Percentiles rank a stretch among this genome's conserved stretches.
Conservation (phyloP, 2,797 vertebrate species). For the Lagodon rhomboides region DNA sequence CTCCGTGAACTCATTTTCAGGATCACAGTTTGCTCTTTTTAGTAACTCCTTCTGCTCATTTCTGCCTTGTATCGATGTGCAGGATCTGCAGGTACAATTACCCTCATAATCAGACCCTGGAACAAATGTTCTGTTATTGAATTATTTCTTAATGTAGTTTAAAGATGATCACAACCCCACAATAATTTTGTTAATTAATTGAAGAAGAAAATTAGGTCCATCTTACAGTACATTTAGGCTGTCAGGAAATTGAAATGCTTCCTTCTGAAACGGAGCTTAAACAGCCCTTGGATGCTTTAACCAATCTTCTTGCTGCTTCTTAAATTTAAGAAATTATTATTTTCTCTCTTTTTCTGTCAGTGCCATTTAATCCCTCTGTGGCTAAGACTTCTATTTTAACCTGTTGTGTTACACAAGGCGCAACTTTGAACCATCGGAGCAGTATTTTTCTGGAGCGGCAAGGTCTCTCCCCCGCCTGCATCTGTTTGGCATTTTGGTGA, state of each 20-base stretch:
- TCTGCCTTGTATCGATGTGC: conserved; percentile 3
- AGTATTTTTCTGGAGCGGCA: conserved; percentile 13
- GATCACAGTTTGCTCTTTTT: conserved; percentile 16
- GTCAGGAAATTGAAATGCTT: conserved; percentile 21
- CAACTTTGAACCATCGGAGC: conserved; percentile 5
- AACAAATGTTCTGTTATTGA: conserved; percentile 26
- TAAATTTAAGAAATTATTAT: neutral
- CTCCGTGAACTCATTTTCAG: conserved; percentile 22
- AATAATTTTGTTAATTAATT: conserved; percentile 49
- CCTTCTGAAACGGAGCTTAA: conserved; percentile 6
- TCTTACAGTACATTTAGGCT: conserved; percentile 6
- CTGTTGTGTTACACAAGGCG: neutral
- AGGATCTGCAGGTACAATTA: conserved; percentile 40
- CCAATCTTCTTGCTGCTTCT: neutral
- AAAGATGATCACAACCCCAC: conserved; percentile 38
- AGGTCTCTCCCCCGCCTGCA: neutral
- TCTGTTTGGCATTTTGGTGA: conserved; percentile 38
- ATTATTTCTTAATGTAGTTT: conserved; percentile 33
- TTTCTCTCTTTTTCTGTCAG: neutral
- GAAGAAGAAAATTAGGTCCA: conserved; percentile 33
- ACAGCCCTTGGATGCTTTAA: conserved; percentile 7
- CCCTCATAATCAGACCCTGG: conserved; percentile 22
- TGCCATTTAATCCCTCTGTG: conserved; percentile 19
- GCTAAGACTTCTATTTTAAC: conserved; percentile 15
- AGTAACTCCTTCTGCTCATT: conserved; percentile 1